Evolutionary conservation across 2,888 invertebrate genomes (phyloP), one percentile per base, ranked within the genome.

Genomic region (Adineta ricciae): DNA sequence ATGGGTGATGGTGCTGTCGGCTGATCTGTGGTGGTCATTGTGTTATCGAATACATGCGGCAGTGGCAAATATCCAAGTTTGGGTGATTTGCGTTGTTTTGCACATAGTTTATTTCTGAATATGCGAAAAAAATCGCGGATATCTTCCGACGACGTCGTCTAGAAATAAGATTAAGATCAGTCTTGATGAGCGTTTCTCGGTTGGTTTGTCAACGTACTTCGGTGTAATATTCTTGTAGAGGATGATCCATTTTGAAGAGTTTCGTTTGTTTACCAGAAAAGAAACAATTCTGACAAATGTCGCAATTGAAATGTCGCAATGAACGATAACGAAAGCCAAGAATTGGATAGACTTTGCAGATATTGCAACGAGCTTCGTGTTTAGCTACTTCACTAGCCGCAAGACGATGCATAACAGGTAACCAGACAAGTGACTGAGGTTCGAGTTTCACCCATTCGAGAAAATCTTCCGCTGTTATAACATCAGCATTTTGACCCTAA

Each of bases 251-350:
- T 91, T 98, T 99, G 91, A 99, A 99, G 90, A 95, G 96, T 92
- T 98, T 98, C 82, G 96, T 95, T 89, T 95, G 94, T 86, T 95
- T 93, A 46, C 98, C 98, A 88, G 95, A 95, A 93, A 99, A 99
- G 94, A 99, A 99, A 91, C 99, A 99, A 88, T 94, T 94, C 93
- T 99, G 98, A 92, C 98, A 98, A 95, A 98, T 96, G 92, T 99
- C 98, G 91, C 97, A 97, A 92, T 98, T 99, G 93, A 99, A 98
- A 92, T 99, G 99, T 91, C 97, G 96, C 88, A 99, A 92, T 92
- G 99, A 99, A 73, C 98, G 95, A 91, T 96, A 97, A 89, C 96
- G 94, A 91, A 99, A 94, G 83, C 99, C 99, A 87, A 96, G 93
- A 88, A 99, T 97, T 49, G 99, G 99, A 91, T 95, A 97, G 90